phyloP scores from a whole-genome alignment of 2,797 vertebrate species.

The Cyclopterus lumpus region DNA sequence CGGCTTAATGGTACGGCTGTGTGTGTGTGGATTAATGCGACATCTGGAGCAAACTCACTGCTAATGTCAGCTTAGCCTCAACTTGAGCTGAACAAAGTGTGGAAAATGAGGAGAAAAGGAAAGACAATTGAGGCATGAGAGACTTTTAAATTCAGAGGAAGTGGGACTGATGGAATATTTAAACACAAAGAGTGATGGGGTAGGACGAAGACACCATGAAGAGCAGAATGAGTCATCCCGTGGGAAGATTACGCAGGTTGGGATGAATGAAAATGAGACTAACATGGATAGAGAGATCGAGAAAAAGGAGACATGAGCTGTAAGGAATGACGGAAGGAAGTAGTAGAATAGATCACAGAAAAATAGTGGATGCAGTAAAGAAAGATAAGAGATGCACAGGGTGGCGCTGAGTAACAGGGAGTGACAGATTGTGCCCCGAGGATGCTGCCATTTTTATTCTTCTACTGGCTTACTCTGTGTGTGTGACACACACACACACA shows the following conservation, averaged over 20 bases:
- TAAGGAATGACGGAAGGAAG: constrained; percentile 32
- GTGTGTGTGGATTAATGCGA: constrained; percentile 42
- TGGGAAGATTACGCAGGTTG: constrained; percentile 60
- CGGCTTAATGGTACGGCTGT: constrained; percentile 1
- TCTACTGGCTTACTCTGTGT: constrained; percentile 59
- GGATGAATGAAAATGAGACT: constrained; percentile 54
- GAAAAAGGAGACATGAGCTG: constrained; percentile 37
- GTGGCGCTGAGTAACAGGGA: constrained; percentile 26
- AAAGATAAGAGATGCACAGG: constrained; percentile 17
- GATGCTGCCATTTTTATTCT: constrained; percentile 41
- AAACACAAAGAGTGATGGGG: neutral
- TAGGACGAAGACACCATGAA: constrained; percentile 9
- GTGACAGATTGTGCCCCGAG: constrained; percentile 54
- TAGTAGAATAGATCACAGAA: constrained; percentile 19
- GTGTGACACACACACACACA: constrained; percentile 8
- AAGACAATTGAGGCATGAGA: neutral
- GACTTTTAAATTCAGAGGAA: constrained; percentile 2
- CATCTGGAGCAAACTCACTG: constrained; percentile 40
- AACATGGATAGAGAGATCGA: constrained; percentile 39
- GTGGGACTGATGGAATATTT: constrained; percentile 12
- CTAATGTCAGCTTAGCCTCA: constrained; percentile 51
- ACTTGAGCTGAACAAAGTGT: constrained; percentile 11
- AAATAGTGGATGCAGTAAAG: constrained; percentile 21
- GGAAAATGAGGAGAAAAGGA: neutral
- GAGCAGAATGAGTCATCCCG: constrained; percentile 51